Percentiles rank a stretch among this genome's conserved stretches.
Conservation (phyloP, 2,888 invertebrate species). For the Aromia moschata region DNA sequence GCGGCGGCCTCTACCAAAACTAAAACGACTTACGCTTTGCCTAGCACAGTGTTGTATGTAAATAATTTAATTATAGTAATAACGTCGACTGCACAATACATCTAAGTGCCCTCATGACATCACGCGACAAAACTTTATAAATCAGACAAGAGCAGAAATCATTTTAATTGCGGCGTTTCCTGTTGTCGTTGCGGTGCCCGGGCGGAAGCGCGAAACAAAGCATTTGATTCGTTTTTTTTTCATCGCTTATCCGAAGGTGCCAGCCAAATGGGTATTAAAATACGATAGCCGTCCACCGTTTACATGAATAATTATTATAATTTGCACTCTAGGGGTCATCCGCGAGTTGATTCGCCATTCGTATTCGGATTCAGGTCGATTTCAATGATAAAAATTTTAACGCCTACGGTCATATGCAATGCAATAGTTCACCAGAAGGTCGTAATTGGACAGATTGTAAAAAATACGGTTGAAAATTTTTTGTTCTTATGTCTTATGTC, state of each 20-base stretch:
- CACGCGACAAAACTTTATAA: conserved; percentile 42
- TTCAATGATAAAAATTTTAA: background rate
- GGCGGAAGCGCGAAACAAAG: conserved; percentile 48
- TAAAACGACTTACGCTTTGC: no score
- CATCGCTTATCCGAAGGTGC: conserved; percentile 35
- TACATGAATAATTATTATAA: conserved; percentile 24
- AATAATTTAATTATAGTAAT: no score
- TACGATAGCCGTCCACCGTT: conserved; percentile 15
- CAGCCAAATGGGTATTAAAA: conserved; percentile 27
- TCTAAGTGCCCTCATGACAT: conserved; percentile 45
- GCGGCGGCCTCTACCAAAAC: no score
- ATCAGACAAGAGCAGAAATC: conserved; percentile 48
- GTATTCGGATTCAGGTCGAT: background rate
- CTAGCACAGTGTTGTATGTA: no score
- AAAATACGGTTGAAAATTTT: no score
- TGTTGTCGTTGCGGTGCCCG: conserved; percentile 43
- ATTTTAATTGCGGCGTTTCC: conserved; percentile 48
- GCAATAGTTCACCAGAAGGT: no score
- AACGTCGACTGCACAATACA: conserved; percentile 40
- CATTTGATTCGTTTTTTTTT: conserved; percentile 29
- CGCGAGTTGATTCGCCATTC: conserved; percentile 8
- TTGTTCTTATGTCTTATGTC: no score
- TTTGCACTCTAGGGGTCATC: conserved; percentile 21
- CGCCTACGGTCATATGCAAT: no score
- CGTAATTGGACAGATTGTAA: no score